Evolutionary conservation across 2,888 invertebrate species (phyloP).

Genomic region (Morpho deidamia): DNA sequence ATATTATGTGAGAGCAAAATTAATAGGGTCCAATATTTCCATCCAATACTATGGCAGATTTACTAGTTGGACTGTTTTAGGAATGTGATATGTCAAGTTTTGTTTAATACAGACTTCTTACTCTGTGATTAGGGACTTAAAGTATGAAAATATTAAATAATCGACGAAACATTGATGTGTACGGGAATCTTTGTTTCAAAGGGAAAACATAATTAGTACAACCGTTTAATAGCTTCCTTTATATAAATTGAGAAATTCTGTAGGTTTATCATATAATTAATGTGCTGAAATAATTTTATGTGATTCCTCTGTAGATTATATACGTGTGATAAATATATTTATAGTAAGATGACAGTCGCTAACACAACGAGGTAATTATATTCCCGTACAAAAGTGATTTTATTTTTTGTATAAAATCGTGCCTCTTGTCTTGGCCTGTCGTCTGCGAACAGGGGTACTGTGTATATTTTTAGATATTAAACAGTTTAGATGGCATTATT

Average conservation of each 20-base stretch:
- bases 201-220: constrained; percentile 69
- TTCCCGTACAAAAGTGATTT: constrained; percentile 72
- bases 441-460: constrained; percentile 66
- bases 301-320: constrained; percentile 51
- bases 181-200: constrained; percentile 75
- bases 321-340: constrained; percentile 71
- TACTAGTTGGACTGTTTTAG: constrained; percentile 61
- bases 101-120: constrained; percentile 47
- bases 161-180: constrained; percentile 66
- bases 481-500: constrained; percentile 43
- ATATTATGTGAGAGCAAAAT: constrained; percentile 44
- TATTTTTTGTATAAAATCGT: constrained; percentile 77
- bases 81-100: constrained; percentile 60
- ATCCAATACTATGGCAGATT: constrained; percentile 63
- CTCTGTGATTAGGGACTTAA: constrained; percentile 57
- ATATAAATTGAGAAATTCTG: constrained; percentile 7
- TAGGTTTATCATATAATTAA: constrained; percentile 6
- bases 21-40: constrained; percentile 73
- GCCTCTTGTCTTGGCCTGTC: constrained; percentile 77
- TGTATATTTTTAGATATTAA: constrained; percentile 60
- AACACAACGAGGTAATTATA: constrained; percentile 61
- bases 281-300: constrained; percentile 23
- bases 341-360: constrained; percentile 73
- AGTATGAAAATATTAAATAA: constrained; percentile 39
- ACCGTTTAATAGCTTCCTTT: constrained; percentile 11